Evolutionary conservation across 2,888 invertebrate genomes (phyloP).

Genomic region (Drosophila colorata): DNA sequence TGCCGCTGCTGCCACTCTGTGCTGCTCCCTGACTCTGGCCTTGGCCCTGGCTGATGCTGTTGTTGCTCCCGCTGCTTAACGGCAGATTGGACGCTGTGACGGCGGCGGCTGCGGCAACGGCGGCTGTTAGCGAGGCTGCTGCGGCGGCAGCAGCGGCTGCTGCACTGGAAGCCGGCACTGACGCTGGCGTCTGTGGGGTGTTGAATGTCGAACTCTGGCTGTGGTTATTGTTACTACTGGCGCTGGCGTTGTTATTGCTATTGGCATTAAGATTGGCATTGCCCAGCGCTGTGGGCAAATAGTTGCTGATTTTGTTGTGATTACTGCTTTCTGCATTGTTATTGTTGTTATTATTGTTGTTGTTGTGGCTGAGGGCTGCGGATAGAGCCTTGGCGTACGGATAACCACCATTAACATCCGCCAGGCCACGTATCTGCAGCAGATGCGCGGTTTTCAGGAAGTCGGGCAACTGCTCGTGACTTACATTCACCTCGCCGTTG

Average conservation of each 20-base stretch:
- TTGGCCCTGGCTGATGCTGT: conserved; percentile 9
- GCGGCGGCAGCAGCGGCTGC: conserved; percentile 65
- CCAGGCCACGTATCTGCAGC: conserved; percentile 93
- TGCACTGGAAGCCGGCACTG: conserved; percentile 56
- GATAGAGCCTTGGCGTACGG: conserved; percentile 69
- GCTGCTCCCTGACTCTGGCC: conserved; percentile 6
- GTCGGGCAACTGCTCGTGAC: conserved; percentile 94
- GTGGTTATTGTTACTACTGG: conserved; percentile 41
- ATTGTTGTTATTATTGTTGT: conserved; percentile 63
- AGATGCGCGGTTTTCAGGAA: conserved; percentile 95
- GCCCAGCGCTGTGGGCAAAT: conserved; percentile 71
- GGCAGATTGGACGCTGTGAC: conserved; percentile 54
- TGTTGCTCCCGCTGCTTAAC: conserved; percentile 27
- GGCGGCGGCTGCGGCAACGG: conserved; percentile 61
- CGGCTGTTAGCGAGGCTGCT: conserved; percentile 65
- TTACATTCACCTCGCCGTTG: conserved; percentile 95
- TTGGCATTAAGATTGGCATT: conserved; percentile 38
- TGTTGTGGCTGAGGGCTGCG: conserved; percentile 67
- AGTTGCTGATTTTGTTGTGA: conserved; percentile 68
- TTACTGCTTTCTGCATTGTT: conserved; percentile 62
- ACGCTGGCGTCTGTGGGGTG: conserved; percentile 65
- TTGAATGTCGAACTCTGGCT: conserved; percentile 68
- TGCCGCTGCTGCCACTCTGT: conserved; percentile 50
- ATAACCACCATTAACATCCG: conserved; percentile 89
- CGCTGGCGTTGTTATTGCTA: conserved; percentile 43